Evolutionary conservation across 2,797 vertebrate species (phyloP), one percentile per base, ranked within the genome.

Genomic region (Gobio occitaniae): DNA sequence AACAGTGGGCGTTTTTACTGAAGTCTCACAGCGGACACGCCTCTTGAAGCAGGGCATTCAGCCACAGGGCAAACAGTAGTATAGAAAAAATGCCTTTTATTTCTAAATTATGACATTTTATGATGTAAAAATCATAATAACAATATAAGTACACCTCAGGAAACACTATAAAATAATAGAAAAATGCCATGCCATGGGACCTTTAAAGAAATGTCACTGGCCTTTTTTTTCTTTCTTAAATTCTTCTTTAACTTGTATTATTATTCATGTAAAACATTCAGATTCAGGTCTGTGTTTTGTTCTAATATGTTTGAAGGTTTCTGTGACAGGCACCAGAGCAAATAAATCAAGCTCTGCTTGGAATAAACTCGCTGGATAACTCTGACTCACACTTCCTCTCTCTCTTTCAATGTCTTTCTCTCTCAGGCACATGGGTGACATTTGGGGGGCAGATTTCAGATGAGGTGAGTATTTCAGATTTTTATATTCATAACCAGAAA

Each of bases 401-500:
- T 29, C 19, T 78, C 41, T 59, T 41, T 86, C 11, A 2, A 65
- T 50, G 1, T 68, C 78, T 68, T 36, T 52, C 44, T 61, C 38
- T 84, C 76, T 59, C 91, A 99, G 98, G 98, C 92, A 99, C 98
- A 0, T 99, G 98, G 98, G 97, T 99, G 79, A 99, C 98, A 86
- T 99, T 99, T 83, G 98, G 98, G 93, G 97, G 97, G 87, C 98
- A 99, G 85, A 97, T 99, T 93, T 97, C 97, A 88, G 98, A 99
- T 11, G 98, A 99, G 96, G 98, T 99, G 92, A 96, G 96, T 90
- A 19, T 1, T 71, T 17, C 4, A 78, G 0, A 21, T 56, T 15
- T 44, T 41, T 54, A 54, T 52, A 77, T 47, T 79, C 41, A 79
- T 44, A 48, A 19, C 9, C 54, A 59, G 36, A 59, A 25, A 9